Evolutionary conservation across 2,113 vertebrate species (phyloP).

Genomic region (Nycticorax nycticorax): DNA sequence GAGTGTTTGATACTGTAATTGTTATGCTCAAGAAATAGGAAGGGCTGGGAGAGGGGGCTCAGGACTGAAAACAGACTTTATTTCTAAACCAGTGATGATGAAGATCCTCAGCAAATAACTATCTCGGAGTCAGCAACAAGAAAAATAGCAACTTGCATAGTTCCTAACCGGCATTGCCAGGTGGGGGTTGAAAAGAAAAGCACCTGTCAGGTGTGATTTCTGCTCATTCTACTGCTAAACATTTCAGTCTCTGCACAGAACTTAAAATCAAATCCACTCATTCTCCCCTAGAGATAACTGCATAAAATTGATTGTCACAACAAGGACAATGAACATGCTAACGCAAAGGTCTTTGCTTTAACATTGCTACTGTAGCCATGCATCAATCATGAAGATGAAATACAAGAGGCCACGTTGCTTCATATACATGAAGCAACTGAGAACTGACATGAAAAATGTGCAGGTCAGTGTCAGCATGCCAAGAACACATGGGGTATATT

Average conservation of each 20-base stretch:
- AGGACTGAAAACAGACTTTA: not conserved
- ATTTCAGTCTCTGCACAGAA: not conserved
- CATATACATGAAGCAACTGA: not conserved
- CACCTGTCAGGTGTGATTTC: not conserved
- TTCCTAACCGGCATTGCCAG: not conserved
- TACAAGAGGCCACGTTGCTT: not conserved
- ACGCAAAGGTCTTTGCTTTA: not conserved
- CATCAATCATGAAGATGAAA: not conserved
- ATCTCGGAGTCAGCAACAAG: not conserved
- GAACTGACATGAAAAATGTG: not conserved
- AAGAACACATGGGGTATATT: not conserved
- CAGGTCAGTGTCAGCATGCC: not conserved
- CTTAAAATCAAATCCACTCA: not conserved
- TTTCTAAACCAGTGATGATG: not conserved
- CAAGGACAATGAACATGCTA: not conserved
- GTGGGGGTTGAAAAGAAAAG: not conserved
- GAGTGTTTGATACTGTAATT: not conserved
- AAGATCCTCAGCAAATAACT: not conserved
- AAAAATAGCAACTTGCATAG: not conserved
- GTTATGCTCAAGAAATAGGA: not conserved
- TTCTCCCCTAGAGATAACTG: not conserved
- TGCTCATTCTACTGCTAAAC: not conserved
- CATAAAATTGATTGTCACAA: not conserved
- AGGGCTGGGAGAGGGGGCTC: not conserved
- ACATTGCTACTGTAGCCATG: not conserved